Conservation (phyloP, 2,797 vertebrate genomes). For the Pseudocheirus occidentalis region DNA sequence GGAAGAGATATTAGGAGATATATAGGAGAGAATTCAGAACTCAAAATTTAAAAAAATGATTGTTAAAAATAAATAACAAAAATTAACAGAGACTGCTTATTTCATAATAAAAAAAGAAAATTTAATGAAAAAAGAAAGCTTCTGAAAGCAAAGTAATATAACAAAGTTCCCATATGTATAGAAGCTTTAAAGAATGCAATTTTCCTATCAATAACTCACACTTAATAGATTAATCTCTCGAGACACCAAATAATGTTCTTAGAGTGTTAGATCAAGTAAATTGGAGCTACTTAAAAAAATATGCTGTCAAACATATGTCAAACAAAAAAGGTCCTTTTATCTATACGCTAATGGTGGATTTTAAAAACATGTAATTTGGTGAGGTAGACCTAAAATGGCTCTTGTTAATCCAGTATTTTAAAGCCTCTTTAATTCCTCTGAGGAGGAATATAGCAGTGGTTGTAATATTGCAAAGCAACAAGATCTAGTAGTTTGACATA, state of each 20-base stretch:
- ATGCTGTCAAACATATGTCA: conserved; percentile 8
- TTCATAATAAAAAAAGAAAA: not conserved
- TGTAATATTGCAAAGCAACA: not conserved
- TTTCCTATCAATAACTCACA: conserved; percentile 38
- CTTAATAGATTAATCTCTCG: not conserved
- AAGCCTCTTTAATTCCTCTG: no score
- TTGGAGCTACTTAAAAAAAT: not conserved
- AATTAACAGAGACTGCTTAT: not conserved
- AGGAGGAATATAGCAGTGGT: conserved; percentile 5
- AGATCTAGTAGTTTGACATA: not conserved
- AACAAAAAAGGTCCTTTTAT: not conserved
- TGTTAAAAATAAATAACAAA: not conserved
- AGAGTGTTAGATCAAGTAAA: conserved; percentile 13
- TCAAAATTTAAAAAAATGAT: not conserved
- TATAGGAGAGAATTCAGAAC: not conserved
- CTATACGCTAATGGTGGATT: not conserved
- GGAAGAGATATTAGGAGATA: not conserved
- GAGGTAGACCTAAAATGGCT: conserved; percentile 4
- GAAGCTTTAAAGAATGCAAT: not conserved
- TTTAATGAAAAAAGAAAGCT: not conserved
- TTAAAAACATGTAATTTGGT: not conserved
- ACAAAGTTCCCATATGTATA: not conserved
- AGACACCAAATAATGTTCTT: conserved; percentile 27
- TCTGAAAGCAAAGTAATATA: not conserved
- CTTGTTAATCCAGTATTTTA: not conserved